phyloP scores from a whole-genome alignment of 2,113 vertebrate genomes.

The Corvus hawaiiensis region DNA sequence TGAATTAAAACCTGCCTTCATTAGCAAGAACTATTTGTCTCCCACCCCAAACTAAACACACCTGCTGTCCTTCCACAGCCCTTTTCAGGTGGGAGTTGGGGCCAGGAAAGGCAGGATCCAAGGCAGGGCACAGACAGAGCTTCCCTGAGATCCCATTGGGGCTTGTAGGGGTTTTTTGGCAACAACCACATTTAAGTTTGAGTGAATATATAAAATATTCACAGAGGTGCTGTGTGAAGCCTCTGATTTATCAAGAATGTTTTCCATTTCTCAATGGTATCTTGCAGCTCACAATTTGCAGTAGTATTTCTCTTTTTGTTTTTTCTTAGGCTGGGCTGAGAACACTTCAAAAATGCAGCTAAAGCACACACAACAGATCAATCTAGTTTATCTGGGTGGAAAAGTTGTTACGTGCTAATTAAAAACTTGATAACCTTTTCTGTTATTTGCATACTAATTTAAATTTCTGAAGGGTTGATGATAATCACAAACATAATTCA shows the following conservation, averaged over 20 bases:
- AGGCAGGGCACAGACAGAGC: not conserved
- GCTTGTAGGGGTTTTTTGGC: not conserved
- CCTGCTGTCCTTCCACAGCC: not conserved
- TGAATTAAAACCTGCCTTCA: not conserved
- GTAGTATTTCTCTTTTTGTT: not conserved
- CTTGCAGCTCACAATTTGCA: not conserved
- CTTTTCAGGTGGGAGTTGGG: not conserved
- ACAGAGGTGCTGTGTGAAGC: not conserved
- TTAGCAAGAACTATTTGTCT: not conserved
- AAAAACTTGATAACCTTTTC: not conserved
- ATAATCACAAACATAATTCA: constrained; percentile 7
- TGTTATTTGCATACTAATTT: constrained; percentile 4
- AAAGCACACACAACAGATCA: not conserved
- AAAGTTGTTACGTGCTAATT: constrained; percentile 8
- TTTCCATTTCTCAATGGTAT: not conserved
- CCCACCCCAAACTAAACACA: not conserved
- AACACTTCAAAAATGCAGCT: not conserved
- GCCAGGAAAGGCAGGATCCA: not conserved
- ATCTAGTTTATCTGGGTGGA: not conserved
- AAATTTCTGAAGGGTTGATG: constrained; percentile 11
- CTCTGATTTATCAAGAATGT: not conserved
- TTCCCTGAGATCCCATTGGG: not conserved
- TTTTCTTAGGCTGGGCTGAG: not conserved
- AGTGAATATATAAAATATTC: not conserved
- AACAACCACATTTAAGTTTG: not conserved